Conservation (phyloP, 2,888 invertebrate genomes). For the Polietes domitor region DNA sequence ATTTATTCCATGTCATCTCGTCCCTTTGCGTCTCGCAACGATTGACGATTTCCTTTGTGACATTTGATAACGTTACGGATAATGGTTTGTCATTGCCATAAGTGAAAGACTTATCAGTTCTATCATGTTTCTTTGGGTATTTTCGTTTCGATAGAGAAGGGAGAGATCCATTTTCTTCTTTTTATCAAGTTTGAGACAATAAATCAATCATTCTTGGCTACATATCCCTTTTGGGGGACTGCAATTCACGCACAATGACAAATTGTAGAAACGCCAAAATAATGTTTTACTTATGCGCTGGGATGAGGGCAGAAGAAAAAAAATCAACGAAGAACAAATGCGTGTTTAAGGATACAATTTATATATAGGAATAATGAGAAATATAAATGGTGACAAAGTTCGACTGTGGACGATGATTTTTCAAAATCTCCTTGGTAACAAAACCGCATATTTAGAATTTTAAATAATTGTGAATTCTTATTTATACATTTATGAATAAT, state of each 20-base stretch:
- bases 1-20: constrained; percentile 10
- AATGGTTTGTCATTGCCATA: constrained; percentile 43
- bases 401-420: too few species aligned
- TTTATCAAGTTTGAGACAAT: constrained; percentile 53
- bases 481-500: too few species aligned
- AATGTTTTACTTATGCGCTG: constrained; percentile 44
- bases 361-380: too few species aligned
- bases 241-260: constrained; percentile 50
- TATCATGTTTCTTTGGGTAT: neutral
- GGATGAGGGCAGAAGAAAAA: neutral
- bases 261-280: constrained; percentile 63
- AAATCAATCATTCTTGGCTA: constrained; percentile 61
- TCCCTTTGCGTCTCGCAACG: neutral
- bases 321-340: neutral
- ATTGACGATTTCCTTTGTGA: constrained; percentile 20
- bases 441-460: too few species aligned
- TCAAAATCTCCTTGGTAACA: too few species aligned
- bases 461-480: too few species aligned
- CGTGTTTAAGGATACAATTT: constrained; percentile 4
- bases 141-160: neutral
- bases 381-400: too few species aligned
- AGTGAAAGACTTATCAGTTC: neutral
- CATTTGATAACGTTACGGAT: constrained; percentile 29
- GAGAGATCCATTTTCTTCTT: constrained; percentile 8
- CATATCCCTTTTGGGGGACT: constrained; percentile 18